Conservation (phyloP, 2,113 vertebrate genomes). For the Acrocephalus arundinaceus region DNA sequence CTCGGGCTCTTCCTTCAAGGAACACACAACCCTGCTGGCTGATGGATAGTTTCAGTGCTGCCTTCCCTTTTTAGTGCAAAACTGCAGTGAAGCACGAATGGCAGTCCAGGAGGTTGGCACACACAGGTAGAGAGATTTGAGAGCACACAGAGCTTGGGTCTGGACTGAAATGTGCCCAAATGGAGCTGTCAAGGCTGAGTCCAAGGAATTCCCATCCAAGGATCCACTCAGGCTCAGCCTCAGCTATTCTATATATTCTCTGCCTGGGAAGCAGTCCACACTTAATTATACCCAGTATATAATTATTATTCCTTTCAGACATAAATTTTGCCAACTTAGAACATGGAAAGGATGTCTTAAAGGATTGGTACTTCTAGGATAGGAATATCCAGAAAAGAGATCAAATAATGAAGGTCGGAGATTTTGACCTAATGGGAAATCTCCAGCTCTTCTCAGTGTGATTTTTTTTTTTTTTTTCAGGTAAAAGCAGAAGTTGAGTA, state of each 20-base stretch:
- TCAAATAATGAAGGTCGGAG: neutral
- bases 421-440: neutral
- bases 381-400: neutral
- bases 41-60: neutral
- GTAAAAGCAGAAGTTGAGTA: neutral
- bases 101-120: neutral
- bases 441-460: neutral
- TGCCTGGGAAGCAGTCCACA: neutral
- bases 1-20: neutral
- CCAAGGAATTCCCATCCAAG: neutral
- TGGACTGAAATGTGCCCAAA: neutral
- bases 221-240: neutral
- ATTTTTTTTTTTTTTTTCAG: neutral
- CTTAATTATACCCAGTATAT: neutral
- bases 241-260: neutral
- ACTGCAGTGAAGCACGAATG: neutral
- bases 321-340: neutral
- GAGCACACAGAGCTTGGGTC: neutral
- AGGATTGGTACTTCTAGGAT: neutral
- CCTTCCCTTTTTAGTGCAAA: neutral
- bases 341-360: neutral
- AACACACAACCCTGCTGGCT: neutral
- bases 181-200: neutral
- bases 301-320: neutral
- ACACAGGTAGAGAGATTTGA: neutral